Percentiles rank a stretch among this genome's conserved stretches.
Conservation (phyloP, 2,888 invertebrate species). For the Cheilosia soror region DNA sequence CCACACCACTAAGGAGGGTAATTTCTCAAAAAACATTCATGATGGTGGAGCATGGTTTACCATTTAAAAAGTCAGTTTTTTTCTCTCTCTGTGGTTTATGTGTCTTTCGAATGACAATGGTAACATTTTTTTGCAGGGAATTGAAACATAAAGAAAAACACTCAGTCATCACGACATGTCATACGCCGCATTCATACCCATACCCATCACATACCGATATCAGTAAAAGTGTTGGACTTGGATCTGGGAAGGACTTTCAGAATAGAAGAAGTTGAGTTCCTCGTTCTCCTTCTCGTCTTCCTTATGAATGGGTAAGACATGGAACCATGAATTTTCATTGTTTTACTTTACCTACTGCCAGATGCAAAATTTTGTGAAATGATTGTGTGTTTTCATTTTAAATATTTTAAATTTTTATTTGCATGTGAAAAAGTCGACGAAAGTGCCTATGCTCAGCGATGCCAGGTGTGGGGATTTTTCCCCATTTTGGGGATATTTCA, state of each 20-base stretch:
- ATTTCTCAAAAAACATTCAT: slow-evolving; percentile 69
- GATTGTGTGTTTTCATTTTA: too few relatives aligned
- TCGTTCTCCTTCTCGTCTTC: not conserved
- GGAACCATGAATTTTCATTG: slow-evolving; percentile 50
- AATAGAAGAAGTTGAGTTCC: slow-evolving; percentile 23
- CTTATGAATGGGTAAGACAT: slow-evolving; percentile 56
- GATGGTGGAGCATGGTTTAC: slow-evolving; percentile 51
- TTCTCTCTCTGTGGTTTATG: not conserved
- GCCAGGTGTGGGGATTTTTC: too few relatives aligned
- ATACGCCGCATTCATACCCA: not conserved
- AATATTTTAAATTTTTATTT: too few relatives aligned
- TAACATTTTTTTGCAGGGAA: slow-evolving; percentile 27
- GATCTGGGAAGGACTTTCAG: slow-evolving; percentile 28
- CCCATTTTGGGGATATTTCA: too few relatives aligned
- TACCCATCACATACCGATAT: not conserved
- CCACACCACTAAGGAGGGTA: slow-evolving; percentile 68
- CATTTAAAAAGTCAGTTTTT: slow-evolving; percentile 54
- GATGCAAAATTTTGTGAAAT: too few relatives aligned
- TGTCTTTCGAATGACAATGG: slow-evolving; percentile 53
- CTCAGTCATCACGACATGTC: not conserved
- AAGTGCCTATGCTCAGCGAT: too few relatives aligned
- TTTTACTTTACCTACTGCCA: slow-evolving; percentile 17
- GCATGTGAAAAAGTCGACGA: too few relatives aligned
- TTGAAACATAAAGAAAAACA: slow-evolving; percentile 10
- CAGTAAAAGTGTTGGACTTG: slow-evolving; percentile 4